These are phyloP conservation scores for Sialis fuliginosa DNA, from an alignment of 2,888 invertebrate species.

Conservation along the genomic window DNA sequence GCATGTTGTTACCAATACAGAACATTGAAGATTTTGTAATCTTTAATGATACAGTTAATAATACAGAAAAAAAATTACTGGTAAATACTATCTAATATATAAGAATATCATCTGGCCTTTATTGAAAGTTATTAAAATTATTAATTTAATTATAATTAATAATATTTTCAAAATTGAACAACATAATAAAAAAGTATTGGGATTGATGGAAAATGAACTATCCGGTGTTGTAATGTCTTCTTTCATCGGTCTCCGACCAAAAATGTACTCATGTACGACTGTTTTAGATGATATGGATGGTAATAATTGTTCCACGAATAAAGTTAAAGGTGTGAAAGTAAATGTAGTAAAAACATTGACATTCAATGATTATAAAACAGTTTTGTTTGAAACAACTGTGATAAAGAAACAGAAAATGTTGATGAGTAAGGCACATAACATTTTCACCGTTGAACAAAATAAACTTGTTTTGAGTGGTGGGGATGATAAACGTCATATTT, in stretches of 20 bases:
- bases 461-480: constrained; percentile 2
- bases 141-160: too few species aligned
- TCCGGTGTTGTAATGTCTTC: background rate
- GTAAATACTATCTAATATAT: too few species aligned
- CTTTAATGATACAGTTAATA: too few species aligned
- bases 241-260: constrained; percentile 8
- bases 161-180: constrained; percentile 13
- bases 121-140: too few species aligned
- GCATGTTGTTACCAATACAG: too few species aligned
- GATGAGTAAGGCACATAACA: constrained; percentile 1
- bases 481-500: constrained; percentile 5
- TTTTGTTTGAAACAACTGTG: background rate
- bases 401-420: background rate
- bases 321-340: background rate
- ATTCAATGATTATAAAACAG: background rate
- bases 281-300: background rate
- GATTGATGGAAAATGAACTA: background rate
- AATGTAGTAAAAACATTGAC: background rate
- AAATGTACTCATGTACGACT: constrained; percentile 5
- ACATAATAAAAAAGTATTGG: constrained; percentile 10
- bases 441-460: too few species aligned
- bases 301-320: background rate
- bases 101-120: too few species aligned
- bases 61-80: too few species aligned
- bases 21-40: too few species aligned